These are phyloP conservation scores for Clinocottus analis DNA, from an alignment of 2,113 vertebrate species.

Conservation along the genomic window DNA sequence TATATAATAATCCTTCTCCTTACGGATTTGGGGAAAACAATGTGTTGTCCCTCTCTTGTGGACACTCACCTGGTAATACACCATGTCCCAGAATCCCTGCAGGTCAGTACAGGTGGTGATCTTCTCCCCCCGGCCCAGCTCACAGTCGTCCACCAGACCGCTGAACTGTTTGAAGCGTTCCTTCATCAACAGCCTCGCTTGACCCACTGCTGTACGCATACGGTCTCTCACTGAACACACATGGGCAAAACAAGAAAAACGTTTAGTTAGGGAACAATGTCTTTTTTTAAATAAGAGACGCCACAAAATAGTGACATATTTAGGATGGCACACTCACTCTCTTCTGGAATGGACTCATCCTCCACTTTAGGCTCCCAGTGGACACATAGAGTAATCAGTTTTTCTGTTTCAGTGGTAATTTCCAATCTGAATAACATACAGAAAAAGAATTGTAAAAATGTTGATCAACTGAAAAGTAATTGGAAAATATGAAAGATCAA, in stretches of 20 bases:
- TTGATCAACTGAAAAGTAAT: neutral
- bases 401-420: conserved; percentile 84
- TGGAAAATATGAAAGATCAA: neutral
- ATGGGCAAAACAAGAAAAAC: neutral
- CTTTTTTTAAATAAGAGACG: neutral
- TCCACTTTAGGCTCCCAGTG: conserved; percentile 88
- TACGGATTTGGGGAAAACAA: neutral
- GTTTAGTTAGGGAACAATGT: neutral
- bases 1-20: no score
- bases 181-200: conserved; percentile 91
- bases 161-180: conserved; percentile 94
- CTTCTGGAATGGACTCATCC: conserved; percentile 89
- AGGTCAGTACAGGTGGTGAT: conserved; percentile 91
- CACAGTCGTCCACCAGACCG: conserved; percentile 93
- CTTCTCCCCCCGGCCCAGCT: conserved; percentile 89
- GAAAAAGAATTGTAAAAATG: accelerated
- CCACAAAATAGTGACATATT: neutral
- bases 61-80: conserved; percentile 80
- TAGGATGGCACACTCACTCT: conserved; percentile 83
- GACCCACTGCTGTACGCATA: conserved; percentile 89
- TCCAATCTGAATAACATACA: conserved; percentile 76
- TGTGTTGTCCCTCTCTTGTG: no score
- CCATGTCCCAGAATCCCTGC: conserved; percentile 99
- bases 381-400: conserved; percentile 78
- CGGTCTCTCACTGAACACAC: conserved; percentile 86